Percentiles rank a stretch among this genome's conserved stretches.
These are phyloP conservation scores for Sceloporus undulatus DNA, from an alignment of 2,113 vertebrate genomes.

Conservation along the genomic window DNA sequence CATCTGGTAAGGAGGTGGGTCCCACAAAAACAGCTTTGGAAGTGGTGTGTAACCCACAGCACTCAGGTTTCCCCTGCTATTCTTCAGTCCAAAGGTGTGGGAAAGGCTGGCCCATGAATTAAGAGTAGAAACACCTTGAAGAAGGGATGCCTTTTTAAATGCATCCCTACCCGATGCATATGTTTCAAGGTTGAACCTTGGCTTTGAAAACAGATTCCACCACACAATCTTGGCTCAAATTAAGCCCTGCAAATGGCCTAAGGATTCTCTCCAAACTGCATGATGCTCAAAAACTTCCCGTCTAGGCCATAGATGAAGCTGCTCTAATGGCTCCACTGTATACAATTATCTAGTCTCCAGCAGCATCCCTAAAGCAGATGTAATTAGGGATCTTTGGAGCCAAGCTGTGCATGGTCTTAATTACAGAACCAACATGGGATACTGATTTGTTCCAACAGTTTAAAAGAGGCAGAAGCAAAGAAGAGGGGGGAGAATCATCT, in stretches of 20 bases:
- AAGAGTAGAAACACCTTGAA: background rate
- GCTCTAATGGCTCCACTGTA: conserved; percentile 68
- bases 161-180: background rate
- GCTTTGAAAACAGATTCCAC: conserved; percentile 8
- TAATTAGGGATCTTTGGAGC: conserved; percentile 75
- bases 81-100: background rate
- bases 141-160: background rate
- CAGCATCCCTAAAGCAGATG: conserved; percentile 75
- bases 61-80: background rate
- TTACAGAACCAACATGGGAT: conserved; percentile 82
- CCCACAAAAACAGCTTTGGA: no score
- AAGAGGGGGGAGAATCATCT: conserved; percentile 50
- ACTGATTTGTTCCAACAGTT: conserved; percentile 76
- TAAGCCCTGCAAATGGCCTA: conserved; percentile 1
- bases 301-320: conserved; percentile 59
- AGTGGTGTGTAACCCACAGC: no score
- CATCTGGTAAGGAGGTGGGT: no score
- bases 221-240: conserved; percentile 9
- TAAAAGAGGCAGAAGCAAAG: conserved; percentile 50
- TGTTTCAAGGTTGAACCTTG: conserved; percentile 11
- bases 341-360: conserved; percentile 73
- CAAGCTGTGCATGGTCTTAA: conserved; percentile 79
- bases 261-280: conserved; percentile 24
- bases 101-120: background rate
- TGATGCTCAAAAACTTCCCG: conserved; percentile 59